Percentiles rank a stretch among this genome's conserved stretches.
phyloP scores from a whole-genome alignment of 2,888 invertebrate genomes.

The Scrobipalpa costella region DNA sequence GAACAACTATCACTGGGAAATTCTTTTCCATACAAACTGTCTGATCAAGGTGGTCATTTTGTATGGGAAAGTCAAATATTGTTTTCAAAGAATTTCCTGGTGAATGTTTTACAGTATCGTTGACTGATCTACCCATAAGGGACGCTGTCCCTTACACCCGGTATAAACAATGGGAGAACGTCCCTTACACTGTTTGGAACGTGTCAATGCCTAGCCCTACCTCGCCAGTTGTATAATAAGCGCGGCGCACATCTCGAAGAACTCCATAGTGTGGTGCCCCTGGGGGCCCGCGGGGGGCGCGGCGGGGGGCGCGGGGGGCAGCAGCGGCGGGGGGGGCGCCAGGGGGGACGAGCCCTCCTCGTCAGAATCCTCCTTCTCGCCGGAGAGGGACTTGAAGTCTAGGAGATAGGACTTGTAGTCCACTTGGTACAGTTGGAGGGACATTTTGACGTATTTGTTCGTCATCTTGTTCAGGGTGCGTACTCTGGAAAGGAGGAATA shows the following conservation, averaged over 20 bases:
- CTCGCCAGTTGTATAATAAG: constrained; percentile 98
- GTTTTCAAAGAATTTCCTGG: too few relatives aligned
- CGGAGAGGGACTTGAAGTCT: constrained; percentile 97
- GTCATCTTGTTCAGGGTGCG: constrained; percentile 93
- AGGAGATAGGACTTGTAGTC: constrained; percentile 98
- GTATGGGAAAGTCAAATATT: too few relatives aligned
- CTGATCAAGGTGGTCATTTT: too few relatives aligned
- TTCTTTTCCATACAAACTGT: too few relatives aligned
- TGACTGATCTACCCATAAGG: too few relatives aligned
- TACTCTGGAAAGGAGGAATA: constrained; percentile 80
- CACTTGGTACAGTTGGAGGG: constrained; percentile 98
- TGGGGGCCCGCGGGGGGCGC: constrained; percentile 51
- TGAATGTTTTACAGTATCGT: too few relatives aligned
- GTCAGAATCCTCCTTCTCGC: constrained; percentile 84
- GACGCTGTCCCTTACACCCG: too few relatives aligned
- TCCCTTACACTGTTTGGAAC: not conserved
- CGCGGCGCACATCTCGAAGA: constrained; percentile 99
- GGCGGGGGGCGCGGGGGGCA: constrained; percentile 51
- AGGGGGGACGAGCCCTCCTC: constrained; percentile 56
- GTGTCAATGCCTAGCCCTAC: constrained; percentile 61
- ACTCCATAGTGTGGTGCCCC: constrained; percentile 99
- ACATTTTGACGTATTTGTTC: constrained; percentile 97
- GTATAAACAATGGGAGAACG: too few relatives aligned
- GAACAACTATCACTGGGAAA: too few relatives aligned
- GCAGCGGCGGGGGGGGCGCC: constrained; percentile 45